These are phyloP conservation scores for Xanthia togata DNA, from an alignment of 2,888 invertebrate genomes.

Conservation along the genomic window DNA sequence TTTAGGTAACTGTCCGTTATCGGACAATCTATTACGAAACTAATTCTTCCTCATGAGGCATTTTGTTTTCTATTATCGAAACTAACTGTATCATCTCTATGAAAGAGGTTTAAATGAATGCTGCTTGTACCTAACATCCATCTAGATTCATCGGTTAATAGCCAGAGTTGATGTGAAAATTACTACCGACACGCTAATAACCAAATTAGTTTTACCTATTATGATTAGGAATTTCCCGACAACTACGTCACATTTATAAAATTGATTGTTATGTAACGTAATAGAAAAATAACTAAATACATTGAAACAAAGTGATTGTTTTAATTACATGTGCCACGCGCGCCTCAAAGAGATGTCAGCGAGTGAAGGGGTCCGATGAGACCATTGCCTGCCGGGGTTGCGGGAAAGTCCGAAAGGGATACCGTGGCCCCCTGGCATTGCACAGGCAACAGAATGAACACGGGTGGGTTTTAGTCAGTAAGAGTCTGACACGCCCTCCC, in stretches of 20 bases:
- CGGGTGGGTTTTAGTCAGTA: too few species aligned
- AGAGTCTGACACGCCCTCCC: too few species aligned
- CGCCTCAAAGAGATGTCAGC: too few species aligned
- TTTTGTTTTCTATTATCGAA: conserved; percentile 45
- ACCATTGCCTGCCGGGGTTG: too few species aligned
- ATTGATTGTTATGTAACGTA: conserved; percentile 38
- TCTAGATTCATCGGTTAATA: conserved; percentile 39
- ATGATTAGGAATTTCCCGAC: conserved; percentile 53
- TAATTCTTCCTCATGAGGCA: conserved; percentile 37
- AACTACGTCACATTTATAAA: conserved; percentile 32
- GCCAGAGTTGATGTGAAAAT: conserved; percentile 50
- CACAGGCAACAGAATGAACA: too few species aligned
- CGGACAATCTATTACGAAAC: conserved; percentile 43
- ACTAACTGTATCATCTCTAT: conserved; percentile 38
- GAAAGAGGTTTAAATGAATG: conserved; percentile 37
- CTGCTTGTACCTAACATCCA: conserved; percentile 15
- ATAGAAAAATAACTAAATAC: conserved; percentile 42
- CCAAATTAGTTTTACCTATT: conserved; percentile 56
- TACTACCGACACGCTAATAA: conserved; percentile 48
- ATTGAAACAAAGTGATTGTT: conserved; percentile 41
- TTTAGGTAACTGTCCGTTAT: conserved; percentile 16
- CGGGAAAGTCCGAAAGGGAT: too few species aligned
- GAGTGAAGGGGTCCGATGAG: too few species aligned
- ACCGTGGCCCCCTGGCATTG: too few species aligned
- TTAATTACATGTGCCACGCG: conserved; percentile 46